A percentile compares a stretch with the other conserved stretches of the same genome.
These are phyloP conservation scores for Ichneumon xanthorius DNA, from an alignment of 2,888 invertebrate species.

Conservation along the genomic window DNA sequence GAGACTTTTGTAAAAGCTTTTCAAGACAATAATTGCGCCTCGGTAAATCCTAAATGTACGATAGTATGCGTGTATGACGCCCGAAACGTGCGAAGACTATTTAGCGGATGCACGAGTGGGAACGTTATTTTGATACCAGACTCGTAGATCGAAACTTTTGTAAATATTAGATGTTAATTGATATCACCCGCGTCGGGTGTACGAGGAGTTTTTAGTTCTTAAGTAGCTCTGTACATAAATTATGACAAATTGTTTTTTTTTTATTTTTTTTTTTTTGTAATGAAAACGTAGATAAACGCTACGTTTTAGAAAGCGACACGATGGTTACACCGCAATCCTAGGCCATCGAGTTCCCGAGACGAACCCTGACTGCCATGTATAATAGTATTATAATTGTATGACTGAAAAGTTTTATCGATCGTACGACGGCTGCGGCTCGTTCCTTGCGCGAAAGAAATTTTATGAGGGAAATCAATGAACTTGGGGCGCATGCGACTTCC, in stretches of 20 bases:
- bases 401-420: conserved; percentile 46
- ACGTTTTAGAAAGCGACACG: conserved; percentile 52
- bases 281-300: conserved; percentile 70
- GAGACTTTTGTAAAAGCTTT: conserved; percentile 33
- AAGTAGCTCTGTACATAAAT: conserved; percentile 77
- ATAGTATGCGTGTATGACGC: conserved; percentile 39
- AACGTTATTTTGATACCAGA: conserved; percentile 6
- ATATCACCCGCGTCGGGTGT: conserved; percentile 64
- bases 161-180: conserved; percentile 66
- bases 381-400: conserved; percentile 65
- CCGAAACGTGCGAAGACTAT: neutral
- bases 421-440: conserved; percentile 20
- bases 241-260: conserved; percentile 65
- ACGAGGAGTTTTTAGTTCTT: conserved; percentile 68
- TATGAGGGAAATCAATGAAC: neutral
- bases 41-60: conserved; percentile 44
- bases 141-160: conserved; percentile 49
- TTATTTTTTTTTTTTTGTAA: conserved; percentile 65
- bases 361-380: conserved; percentile 66
- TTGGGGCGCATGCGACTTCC: neutral
- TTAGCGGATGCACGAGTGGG: neutral
- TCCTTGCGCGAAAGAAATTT: conserved; percentile 8
- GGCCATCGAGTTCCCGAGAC: conserved; percentile 53
- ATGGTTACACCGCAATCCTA: conserved; percentile 57
- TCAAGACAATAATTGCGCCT: conserved; percentile 2